Evolutionary conservation across 2,113 vertebrate species (phyloP).

Genomic region (Pelodiscus sinensis): DNA sequence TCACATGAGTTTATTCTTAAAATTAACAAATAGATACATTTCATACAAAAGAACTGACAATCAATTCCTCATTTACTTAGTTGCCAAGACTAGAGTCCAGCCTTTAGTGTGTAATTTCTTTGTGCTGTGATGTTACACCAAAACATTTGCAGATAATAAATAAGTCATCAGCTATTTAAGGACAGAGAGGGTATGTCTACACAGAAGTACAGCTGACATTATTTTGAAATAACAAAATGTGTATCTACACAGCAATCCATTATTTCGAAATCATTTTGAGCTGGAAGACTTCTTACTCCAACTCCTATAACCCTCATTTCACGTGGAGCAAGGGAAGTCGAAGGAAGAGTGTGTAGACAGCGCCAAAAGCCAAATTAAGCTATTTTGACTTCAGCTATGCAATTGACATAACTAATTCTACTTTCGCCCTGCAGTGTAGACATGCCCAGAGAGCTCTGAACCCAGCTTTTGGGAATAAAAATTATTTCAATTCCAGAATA

Average conservation of each 20-base stretch:
- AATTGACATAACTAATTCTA: too few relatives aligned
- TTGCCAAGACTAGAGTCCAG: neutral
- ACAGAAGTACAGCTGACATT: too few relatives aligned
- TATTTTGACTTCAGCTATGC: too few relatives aligned
- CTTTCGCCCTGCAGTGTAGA: too few relatives aligned
- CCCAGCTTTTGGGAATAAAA: slow-evolving; percentile 29
- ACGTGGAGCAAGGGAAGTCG: too few relatives aligned
- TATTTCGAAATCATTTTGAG: too few relatives aligned
- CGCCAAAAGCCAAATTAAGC: too few relatives aligned
- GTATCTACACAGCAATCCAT: too few relatives aligned
- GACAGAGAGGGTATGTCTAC: neutral
- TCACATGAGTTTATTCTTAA: slow-evolving; percentile 14
- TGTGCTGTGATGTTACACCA: neutral
- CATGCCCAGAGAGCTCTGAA: neutral
- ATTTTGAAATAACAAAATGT: too few relatives aligned
- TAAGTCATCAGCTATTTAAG: slow-evolving; percentile 20
- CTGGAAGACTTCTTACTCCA: too few relatives aligned
- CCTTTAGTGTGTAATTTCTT: neutral
- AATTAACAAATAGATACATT: neutral
- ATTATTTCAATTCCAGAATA: slow-evolving; percentile 21
- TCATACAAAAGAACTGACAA: neutral
- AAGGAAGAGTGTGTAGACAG: too few relatives aligned
- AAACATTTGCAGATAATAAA: neutral
- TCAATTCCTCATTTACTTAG: neutral
- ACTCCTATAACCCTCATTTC: too few relatives aligned